phyloP scores from a whole-genome alignment of 35 echinoderm and acorn worm genomes.

The Acanthaster planci region DNA sequence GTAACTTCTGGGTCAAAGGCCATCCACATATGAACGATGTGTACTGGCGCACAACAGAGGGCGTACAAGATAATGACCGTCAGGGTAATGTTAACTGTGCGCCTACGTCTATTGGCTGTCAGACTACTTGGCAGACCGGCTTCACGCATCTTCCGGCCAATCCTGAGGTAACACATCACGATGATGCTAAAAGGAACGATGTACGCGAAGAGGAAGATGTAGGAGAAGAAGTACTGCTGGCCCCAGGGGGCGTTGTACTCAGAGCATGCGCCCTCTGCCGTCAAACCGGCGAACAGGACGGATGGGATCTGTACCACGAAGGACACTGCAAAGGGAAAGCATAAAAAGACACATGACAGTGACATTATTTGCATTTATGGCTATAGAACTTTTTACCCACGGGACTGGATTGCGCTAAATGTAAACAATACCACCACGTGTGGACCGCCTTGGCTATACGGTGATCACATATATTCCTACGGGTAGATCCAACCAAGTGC shows the following conservation, averaged over 20 bases:
- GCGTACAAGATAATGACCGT: too few species aligned
- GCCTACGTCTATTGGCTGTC: too few species aligned
- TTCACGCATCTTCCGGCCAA: background rate
- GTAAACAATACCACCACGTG: too few species aligned
- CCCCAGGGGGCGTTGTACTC: background rate
- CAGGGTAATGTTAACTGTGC: too few species aligned
- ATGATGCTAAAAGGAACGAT: background rate
- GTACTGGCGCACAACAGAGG: background rate
- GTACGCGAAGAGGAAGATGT: background rate
- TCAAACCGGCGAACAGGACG: background rate
- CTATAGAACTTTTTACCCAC: too few species aligned
- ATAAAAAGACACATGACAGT: background rate
- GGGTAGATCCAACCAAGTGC: too few species aligned
- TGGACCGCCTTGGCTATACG: too few species aligned
- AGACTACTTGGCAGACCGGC: too few species aligned
- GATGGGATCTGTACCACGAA: background rate
- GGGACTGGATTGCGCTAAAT: too few species aligned
- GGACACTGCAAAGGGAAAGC: background rate
- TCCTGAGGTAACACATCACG: background rate
- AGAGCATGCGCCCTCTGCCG: background rate
- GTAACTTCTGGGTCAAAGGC: background rate
- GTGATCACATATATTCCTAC: too few species aligned
- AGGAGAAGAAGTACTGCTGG: background rate
- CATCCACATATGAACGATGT: conserved; percentile 1
- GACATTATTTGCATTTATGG: too few species aligned